Conservation (phyloP, 2,888 invertebrate genomes). For the Trileptium ribeirensis region DNA sequence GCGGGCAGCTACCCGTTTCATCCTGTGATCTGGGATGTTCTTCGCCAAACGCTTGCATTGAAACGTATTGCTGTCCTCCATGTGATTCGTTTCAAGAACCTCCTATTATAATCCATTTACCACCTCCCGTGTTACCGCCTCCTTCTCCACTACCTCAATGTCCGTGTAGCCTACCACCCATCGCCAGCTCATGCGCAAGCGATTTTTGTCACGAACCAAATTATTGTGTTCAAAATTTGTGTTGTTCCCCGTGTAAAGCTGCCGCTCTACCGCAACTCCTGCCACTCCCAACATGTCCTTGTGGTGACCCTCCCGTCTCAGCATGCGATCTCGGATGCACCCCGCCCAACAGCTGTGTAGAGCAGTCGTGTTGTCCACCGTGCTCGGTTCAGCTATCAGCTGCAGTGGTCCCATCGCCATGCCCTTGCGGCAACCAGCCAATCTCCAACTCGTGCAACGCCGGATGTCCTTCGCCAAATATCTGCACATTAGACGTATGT, state of each 20-base stretch:
- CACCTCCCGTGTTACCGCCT: too few relatives aligned
- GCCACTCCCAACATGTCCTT: not conserved
- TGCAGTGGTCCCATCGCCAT: too few relatives aligned
- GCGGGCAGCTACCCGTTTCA: not conserved
- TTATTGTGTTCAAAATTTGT: not conserved
- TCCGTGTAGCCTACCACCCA: not conserved
- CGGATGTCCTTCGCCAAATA: too few relatives aligned
- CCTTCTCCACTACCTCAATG: not conserved
- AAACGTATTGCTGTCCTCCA: slow-evolving; percentile 12
- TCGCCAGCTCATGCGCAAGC: not conserved
- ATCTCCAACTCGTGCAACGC: too few relatives aligned
- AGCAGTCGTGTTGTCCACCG: too few relatives aligned
- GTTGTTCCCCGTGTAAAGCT: not conserved
- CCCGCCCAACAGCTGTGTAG: too few relatives aligned
- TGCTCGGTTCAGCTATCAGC: too few relatives aligned
- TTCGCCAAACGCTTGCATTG: not conserved
- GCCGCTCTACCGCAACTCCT: not conserved
- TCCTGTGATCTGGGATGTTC: not conserved
- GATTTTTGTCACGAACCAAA: not conserved
- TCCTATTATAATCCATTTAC: not conserved
- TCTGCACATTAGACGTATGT: too few relatives aligned
- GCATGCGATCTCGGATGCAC: too few relatives aligned
- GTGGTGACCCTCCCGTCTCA: not conserved
- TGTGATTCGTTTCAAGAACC: too few relatives aligned
- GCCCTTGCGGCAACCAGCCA: too few relatives aligned